Conservation (phyloP, 2,888 invertebrate genomes). For the Dione juno region DNA sequence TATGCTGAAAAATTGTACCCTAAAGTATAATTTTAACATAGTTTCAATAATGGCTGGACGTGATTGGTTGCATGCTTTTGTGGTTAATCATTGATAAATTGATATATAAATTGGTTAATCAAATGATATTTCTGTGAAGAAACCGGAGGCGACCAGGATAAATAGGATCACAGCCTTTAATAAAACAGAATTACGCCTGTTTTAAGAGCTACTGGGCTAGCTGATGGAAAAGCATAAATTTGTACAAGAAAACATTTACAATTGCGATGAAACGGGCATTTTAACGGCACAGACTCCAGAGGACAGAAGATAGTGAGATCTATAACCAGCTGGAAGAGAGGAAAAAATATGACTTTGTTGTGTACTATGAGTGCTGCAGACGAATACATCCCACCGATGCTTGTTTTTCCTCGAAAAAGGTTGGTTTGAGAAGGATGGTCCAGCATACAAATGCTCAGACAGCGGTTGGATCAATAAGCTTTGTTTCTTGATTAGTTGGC, state of each 20-base stretch:
- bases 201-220: constrained; percentile 48
- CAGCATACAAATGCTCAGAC: constrained; percentile 53
- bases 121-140: constrained; percentile 47
- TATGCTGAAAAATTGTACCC: constrained; percentile 46
- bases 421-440: constrained; percentile 67
- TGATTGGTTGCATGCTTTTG: constrained; percentile 49
- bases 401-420: constrained; percentile 67
- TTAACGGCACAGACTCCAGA: constrained; percentile 61
- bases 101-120: too few species aligned
- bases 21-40: constrained; percentile 47
- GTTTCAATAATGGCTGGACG: constrained; percentile 48
- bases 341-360: constrained; percentile 64
- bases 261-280: constrained; percentile 67
- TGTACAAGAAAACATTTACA: constrained; percentile 55
- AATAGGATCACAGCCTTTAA: constrained; percentile 39
- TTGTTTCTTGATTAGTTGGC: constrained; percentile 50
- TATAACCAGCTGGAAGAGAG: constrained; percentile 62
- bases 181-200: constrained; percentile 33
- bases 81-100: too few species aligned
- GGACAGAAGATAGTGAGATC: constrained; percentile 64
- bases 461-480: constrained; percentile 52
- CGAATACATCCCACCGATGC: constrained; percentile 67
- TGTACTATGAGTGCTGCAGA: constrained; percentile 64
- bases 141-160: constrained; percentile 49
- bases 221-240: constrained; percentile 51